Evolutionary conservation across 2,113 vertebrate species (phyloP).

Genomic region (Drymodes brunneopygia): DNA sequence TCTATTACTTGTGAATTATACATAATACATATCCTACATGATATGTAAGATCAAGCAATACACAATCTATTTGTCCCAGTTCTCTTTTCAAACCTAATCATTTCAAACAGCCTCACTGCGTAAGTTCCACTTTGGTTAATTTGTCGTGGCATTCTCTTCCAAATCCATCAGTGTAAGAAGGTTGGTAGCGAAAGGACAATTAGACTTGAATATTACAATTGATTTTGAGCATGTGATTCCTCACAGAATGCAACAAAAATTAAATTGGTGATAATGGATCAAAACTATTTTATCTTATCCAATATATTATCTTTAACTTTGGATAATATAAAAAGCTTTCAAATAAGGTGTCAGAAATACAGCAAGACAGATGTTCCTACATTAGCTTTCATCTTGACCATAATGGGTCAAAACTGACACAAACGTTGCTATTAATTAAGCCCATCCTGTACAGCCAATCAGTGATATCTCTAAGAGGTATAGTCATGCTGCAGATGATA

Average conservation of each 20-base stretch:
- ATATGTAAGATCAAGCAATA: neutral
- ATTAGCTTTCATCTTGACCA: neutral
- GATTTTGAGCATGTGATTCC: neutral
- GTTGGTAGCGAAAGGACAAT: neutral
- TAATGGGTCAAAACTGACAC: neutral
- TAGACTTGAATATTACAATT: neutral
- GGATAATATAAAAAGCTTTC: neutral
- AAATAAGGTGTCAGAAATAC: neutral
- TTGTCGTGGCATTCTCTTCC: neutral
- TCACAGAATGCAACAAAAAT: neutral
- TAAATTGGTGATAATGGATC: neutral
- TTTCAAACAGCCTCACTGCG: neutral
- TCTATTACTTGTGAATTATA: neutral
- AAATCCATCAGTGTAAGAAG: neutral
- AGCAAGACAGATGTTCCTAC: neutral
- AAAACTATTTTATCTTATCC: neutral
- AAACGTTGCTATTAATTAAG: neutral
- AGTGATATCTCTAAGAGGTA: neutral
- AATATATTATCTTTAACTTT: neutral
- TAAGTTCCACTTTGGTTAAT: neutral
- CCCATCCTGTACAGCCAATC: neutral
- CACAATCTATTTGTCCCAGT: neutral
- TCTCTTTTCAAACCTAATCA: neutral
- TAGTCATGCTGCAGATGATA: constrained; percentile 22
- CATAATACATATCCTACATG: neutral